Evolutionary conservation across 2,888 invertebrate genomes (phyloP).

Genomic region (Himalopsyche japonica): DNA sequence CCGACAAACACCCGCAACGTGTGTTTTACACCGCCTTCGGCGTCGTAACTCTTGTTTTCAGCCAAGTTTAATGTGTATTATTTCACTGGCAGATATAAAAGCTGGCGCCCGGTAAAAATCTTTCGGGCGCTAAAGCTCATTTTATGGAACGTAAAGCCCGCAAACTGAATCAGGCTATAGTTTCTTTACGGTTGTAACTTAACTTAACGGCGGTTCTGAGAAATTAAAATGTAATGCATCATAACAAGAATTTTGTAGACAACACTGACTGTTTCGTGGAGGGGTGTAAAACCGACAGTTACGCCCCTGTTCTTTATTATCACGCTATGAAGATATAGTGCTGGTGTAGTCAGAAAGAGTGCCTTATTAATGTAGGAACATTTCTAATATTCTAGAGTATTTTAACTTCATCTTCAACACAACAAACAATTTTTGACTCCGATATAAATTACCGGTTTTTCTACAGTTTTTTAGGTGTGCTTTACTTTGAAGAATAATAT

Average conservation of each 20-base stretch:
- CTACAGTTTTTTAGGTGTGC: too few species aligned
- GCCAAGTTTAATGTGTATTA: constrained; percentile 63
- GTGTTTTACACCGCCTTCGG: constrained; percentile 20
- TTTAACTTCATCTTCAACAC: too few species aligned
- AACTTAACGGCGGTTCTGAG: constrained; percentile 22
- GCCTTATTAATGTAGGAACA: constrained; percentile 22
- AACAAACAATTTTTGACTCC: too few species aligned
- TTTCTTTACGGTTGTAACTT: constrained; percentile 30
- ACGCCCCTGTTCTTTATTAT: constrained; percentile 27
- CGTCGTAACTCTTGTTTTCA: constrained; percentile 58
- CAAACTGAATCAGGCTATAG: constrained; percentile 28
- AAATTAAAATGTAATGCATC: constrained; percentile 40
- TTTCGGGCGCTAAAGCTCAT: constrained; percentile 25
- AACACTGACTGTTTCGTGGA: neutral
- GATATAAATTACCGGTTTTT: too few species aligned
- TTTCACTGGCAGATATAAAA: constrained; percentile 60
- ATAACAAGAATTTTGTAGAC: constrained; percentile 26
- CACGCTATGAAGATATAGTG: constrained; percentile 30
- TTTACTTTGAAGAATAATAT: too few species aligned
- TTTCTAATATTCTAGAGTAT: too few species aligned
- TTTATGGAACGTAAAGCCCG: constrained; percentile 30
- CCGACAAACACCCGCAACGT: constrained; percentile 12
- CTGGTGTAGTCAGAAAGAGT: constrained; percentile 19
- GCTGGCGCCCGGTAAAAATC: constrained; percentile 18
- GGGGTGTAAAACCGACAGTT: neutral